Conservation (phyloP, 2,113 vertebrate genomes). For the Solea senegalensis region DNA sequence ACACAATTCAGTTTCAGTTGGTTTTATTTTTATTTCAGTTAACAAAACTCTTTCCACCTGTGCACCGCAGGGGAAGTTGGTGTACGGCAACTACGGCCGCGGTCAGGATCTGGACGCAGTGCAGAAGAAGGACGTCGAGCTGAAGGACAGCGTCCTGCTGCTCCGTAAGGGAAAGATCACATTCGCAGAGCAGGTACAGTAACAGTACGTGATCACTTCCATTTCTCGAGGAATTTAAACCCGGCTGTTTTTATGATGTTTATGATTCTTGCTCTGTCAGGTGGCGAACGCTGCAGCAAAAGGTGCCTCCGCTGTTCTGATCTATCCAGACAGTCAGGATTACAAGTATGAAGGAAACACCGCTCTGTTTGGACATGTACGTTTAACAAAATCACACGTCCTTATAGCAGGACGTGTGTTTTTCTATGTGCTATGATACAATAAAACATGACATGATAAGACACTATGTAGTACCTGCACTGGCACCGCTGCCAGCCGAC, state of each 20-base stretch:
- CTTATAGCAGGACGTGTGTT: no score
- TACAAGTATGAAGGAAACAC: slow-evolving; percentile 11
- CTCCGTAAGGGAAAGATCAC: slow-evolving; percentile 86
- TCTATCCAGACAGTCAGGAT: slow-evolving; percentile 80
- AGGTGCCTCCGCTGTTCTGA: slow-evolving; percentile 85
- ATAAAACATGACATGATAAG: no score
- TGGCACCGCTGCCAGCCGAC: no score
- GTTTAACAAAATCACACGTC: slow-evolving; percentile 40
- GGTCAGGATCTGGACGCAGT: slow-evolving; percentile 82
- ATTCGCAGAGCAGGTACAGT: slow-evolving; percentile 86
- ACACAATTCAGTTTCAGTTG: no score
- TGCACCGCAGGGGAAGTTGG: slow-evolving; percentile 84
- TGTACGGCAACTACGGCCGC: slow-evolving; percentile 88
- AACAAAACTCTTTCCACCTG: neutral
- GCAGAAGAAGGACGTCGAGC: neutral
- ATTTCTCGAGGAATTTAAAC: accelerated
- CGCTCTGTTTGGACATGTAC: slow-evolving; percentile 89
- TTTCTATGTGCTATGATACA: no score
- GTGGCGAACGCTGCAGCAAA: slow-evolving; percentile 84
- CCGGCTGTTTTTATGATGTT: neutral
- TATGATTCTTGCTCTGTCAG: slow-evolving; percentile 63
- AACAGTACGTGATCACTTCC: neutral
- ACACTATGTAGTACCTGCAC: no score
- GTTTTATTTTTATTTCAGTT: no score
- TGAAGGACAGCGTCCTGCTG: slow-evolving; percentile 82